phyloP scores from a whole-genome alignment of 2,113 vertebrate genomes.

The Ariopsis seemanni region DNA sequence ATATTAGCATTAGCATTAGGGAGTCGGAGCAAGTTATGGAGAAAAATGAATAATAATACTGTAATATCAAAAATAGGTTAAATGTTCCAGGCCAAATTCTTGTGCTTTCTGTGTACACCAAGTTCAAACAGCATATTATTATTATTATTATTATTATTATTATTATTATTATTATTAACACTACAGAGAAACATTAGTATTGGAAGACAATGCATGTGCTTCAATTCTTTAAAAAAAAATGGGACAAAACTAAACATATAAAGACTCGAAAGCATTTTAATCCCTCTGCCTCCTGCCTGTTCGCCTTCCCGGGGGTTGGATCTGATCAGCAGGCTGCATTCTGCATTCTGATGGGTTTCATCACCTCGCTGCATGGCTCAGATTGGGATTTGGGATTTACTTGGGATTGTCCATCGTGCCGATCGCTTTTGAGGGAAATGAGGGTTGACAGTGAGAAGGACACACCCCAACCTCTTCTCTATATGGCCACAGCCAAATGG shows the following conservation, averaged over 20 bases:
- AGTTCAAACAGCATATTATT: background rate
- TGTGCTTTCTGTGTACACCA: background rate
- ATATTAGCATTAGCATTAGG: background rate
- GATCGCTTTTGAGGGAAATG: conserved; percentile 72
- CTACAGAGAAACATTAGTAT: background rate
- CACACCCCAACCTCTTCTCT: conserved; percentile 55
- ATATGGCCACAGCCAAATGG: conserved; percentile 64
- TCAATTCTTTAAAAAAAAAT: background rate
- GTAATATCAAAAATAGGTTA: background rate
- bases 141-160: background rate
- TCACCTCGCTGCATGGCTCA: conserved; percentile 60
- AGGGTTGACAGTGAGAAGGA: conserved; percentile 77
- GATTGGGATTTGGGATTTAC: conserved; percentile 61
- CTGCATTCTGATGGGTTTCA: conserved; percentile 57
- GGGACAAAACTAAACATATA: conserved; percentile 13
- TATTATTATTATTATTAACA: background rate
- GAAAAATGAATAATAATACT: background rate
- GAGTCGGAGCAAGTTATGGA: background rate
- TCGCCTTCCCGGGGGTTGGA: conserved; percentile 5
- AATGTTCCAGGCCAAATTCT: background rate
- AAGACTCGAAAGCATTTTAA: background rate
- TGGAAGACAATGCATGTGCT: background rate
- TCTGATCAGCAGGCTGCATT: conserved; percentile 55
- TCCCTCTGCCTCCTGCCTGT: background rate
- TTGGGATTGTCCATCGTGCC: conserved; percentile 67